Base-by-base conservation (phyloP, 2,888 invertebrate species). In the Epistrophe eligans region DNA sequence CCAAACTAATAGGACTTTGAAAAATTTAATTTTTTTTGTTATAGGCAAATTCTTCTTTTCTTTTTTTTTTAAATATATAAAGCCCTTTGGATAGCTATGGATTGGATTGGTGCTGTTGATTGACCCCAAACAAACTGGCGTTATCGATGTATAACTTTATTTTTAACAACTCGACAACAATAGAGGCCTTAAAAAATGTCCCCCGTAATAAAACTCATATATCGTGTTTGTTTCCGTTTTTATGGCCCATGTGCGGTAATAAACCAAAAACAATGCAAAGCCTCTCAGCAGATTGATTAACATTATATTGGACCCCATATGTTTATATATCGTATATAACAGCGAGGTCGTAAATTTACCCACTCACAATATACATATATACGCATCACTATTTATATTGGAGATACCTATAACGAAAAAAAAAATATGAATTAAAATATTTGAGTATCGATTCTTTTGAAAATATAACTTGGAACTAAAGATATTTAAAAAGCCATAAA, bases 361-460 rank as follows among this genome's bases (percentile, higher is more conserved):
- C 35, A 24, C 74, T 48, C 50, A 48, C 13, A 43, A 50, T 38
- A 24, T 38, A 50, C 24, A 62, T 62, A 24, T 24, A 24, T 24
- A 24, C 24, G 24, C 24, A 13, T 48, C n/a, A 45, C 24, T 24
- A 24, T 24, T 24, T 24, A 24, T 24, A 24, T 28, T 38, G 28
- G 35, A 19, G 52, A 38, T 9, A 19, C 11, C 7, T 11, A 17
- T 7, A 32, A 64, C 8, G 15, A 45, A 45, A 1, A 45, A 76
- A 77, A 58, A 85, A 79, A 71, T 85, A 85, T 85, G 81, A 77
- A 64, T 85, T 85, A 85, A 81, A 77, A 81, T 85, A 81, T 85
- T 85, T 85, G 73, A 85, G 66, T 85, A 73, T 77, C 81, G 81
- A 85, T 85, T 81, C 77, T 70, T 38, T 43, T 19, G 62, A 73